Evolutionary conservation across 1,140 invertebrate genomes (phyloP).

Genomic region (Samia ricini): DNA sequence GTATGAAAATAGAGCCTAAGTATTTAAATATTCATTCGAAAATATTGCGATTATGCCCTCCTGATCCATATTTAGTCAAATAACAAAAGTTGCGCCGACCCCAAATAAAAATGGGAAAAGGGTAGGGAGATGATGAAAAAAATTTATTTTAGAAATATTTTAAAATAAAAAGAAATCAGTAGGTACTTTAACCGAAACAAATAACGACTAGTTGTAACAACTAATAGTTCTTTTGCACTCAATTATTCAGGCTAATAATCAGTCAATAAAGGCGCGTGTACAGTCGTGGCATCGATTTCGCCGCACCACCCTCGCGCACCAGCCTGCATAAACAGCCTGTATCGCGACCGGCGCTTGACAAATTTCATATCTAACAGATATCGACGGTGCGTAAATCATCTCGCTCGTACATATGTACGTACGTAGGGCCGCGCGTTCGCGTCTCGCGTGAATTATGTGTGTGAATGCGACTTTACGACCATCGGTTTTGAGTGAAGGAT

Average conservation of each 20-base stretch:
- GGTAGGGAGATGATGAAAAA: no score
- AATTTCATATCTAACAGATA: conserved; percentile 43
- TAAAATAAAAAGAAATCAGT: no score
- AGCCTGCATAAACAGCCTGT: conserved; percentile 31
- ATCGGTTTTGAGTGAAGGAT: conserved; percentile 14
- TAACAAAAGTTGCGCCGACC: background rate
- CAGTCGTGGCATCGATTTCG: background rate
- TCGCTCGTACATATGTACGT: conserved; percentile 25
- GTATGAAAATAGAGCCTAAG: background rate
- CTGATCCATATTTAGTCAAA: background rate
- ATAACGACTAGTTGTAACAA: no score
- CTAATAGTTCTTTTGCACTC: background rate
- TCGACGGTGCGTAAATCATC: conserved; percentile 41
- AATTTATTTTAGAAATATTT: no score
- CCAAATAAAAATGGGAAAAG: no score
- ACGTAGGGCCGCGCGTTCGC: conserved; percentile 17
- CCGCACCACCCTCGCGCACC: conserved; percentile 11
- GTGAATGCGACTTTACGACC: conserved; percentile 32
- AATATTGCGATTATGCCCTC: background rate
- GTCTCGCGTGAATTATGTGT: conserved; percentile 33
- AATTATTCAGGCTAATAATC: background rate
- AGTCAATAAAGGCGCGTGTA: background rate
- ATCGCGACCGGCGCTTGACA: conserved; percentile 33
- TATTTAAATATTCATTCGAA: background rate
- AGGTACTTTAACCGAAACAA: no score